Conservation (phyloP, 2,888 invertebrate genomes). For the Plutella xylostella region DNA sequence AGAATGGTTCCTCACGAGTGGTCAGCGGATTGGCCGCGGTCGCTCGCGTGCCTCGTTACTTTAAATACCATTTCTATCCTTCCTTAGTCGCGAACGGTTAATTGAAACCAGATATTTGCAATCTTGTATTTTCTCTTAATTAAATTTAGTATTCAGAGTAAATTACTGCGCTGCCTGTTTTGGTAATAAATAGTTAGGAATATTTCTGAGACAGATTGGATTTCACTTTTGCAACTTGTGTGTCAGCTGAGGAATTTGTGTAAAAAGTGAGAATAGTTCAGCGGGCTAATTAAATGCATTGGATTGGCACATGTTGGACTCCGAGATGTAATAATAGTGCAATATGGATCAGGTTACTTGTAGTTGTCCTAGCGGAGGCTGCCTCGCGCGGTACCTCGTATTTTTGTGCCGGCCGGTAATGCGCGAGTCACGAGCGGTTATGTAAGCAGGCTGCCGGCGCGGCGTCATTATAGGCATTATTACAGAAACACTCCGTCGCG, state of each 20-base stretch:
- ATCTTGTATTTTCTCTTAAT: conserved; percentile 11
- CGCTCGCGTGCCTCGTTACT: conserved; percentile 14
- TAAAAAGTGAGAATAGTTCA: too few relatives aligned
- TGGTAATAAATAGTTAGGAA: neutral
- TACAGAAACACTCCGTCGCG: conserved; percentile 49
- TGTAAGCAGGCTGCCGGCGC: conserved; percentile 63
- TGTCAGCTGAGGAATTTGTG: too few relatives aligned
- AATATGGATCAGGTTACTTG: neutral
- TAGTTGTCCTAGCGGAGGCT: conserved; percentile 20
- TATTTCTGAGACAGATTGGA: neutral
- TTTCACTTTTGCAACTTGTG: neutral
- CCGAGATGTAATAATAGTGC: neutral
- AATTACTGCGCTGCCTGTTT: neutral
- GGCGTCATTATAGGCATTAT: conserved; percentile 63
- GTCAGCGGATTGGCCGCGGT: conserved; percentile 10
- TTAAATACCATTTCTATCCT: neutral
- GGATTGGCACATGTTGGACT: too few relatives aligned
- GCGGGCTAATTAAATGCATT: too few relatives aligned
- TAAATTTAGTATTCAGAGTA: conserved; percentile 13
- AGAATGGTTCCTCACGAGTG: conserved; percentile 12
- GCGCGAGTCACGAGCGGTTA: conserved; percentile 68
- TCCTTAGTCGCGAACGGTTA: conserved; percentile 5
- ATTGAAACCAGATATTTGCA: conserved; percentile 10
- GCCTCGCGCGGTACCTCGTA: conserved; percentile 39
- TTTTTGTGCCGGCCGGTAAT: conserved; percentile 65